These are phyloP conservation scores for Dysmachus trigonus DNA, from an alignment of 2,888 invertebrate species.

Conservation along the genomic window DNA sequence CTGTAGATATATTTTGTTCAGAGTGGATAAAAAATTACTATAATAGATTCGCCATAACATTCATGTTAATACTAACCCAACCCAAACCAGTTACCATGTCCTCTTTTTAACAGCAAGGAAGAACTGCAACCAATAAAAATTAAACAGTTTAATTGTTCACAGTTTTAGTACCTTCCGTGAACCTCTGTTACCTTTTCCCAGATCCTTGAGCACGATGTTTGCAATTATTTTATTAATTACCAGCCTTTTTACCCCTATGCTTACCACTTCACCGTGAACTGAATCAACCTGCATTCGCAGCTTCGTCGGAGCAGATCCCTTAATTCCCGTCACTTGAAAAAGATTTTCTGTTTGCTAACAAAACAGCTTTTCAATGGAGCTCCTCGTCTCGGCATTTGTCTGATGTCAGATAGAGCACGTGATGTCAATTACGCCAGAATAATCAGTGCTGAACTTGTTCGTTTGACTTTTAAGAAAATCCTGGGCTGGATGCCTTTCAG, in stretches of 20 bases:
- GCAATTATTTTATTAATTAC: not conserved
- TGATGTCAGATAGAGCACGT: conserved; percentile 48
- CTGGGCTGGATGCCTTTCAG: not conserved
- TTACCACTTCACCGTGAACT: not conserved
- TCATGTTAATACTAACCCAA: too few species aligned
- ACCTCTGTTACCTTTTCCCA: not conserved
- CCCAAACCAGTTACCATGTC: too few species aligned
- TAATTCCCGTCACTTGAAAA: conserved; percentile 1
- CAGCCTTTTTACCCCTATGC: not conserved
- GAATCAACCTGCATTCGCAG: conserved; percentile 4
- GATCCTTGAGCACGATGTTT: conserved; percentile 12
- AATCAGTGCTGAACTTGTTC: conserved; percentile 42
- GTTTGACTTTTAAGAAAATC: conserved; percentile 23
- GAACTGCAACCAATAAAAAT: not conserved
- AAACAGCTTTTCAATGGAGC: not conserved
- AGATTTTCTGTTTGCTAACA: conserved; percentile 33
- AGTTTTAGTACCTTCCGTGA: not conserved
- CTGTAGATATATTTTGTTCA: too few species aligned
- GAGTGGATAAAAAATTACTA: too few species aligned
- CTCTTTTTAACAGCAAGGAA: too few species aligned
- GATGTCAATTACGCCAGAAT: conserved; percentile 45
- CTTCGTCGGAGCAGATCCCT: not conserved
- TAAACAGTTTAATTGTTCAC: not conserved
- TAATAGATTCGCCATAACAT: too few species aligned
- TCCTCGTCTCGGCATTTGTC: conserved; percentile 3